Base-by-base conservation (phyloP, 2,113 vertebrate genomes). In the Plestiodon gilberti region DNA sequence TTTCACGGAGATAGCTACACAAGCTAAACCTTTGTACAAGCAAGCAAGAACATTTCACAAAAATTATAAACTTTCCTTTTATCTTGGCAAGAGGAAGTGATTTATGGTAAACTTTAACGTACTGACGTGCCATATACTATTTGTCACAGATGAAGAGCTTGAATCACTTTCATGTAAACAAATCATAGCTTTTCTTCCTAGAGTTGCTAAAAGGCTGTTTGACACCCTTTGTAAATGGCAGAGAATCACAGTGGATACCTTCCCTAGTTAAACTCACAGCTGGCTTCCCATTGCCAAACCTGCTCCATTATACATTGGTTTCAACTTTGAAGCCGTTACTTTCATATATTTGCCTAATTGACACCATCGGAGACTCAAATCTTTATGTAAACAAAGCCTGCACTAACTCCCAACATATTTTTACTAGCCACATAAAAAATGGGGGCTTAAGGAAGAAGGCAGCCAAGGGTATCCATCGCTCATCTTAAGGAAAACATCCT, bases 131-230 rank as follows among this genome's bases (percentile, higher is more conserved):
- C 76, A 62, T 81, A 90, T 67, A 93, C 91, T 95, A 95, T 95
- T 94, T 95, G 93, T 86, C 94, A 91, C 83, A 92, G 43, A 90
- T 86, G 57, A 95, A 93, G 91, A 93, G 90, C 93, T 88, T 96
- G 94, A 96, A 96, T 94, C 81, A 83, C 67, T 95, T 95, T 94
- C 85, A 90, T 94, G 87, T 96, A 97, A 96, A 96, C 91, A 96
- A 81, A 89, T 82, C 84, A 83, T 25, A 93, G 91, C 83, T 95
- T 94, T 95, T 92, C 73, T 95, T 92, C 70, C 38, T 62, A 88
- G 91, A 79, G 89, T 94, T 91, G 88, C 92, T 94, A 92, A 95
- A 95, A 94, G 91, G 86, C 77, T 94, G 78, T 93, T 96, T 95
- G 94, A 96, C 91, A 94, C 61, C 79, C 77, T 87, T 90, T 80